Conservation (phyloP, 2,888 invertebrate species). For the Eubasilissa splendida region DNA sequence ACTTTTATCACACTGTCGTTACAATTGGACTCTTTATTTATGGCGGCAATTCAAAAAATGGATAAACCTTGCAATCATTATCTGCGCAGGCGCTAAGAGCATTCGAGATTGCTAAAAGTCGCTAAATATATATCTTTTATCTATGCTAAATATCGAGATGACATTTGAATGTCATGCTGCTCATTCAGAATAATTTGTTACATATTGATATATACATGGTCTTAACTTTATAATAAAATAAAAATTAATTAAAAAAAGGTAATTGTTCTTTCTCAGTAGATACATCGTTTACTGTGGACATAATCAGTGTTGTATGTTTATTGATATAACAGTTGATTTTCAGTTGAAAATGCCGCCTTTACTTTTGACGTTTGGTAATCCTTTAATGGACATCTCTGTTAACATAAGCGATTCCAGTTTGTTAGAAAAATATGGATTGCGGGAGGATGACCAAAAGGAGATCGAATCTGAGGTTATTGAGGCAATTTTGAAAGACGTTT, state of each 20-base stretch:
- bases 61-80: not conserved
- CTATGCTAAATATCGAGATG: not conserved
- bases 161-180: constrained; percentile 13
- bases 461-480: constrained; percentile 61
- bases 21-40: constrained; percentile 7
- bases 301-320: too few relatives aligned
- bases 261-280: too few relatives aligned
- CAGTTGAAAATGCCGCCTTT: constrained; percentile 22
- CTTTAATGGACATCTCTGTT: constrained; percentile 65
- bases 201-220: too few relatives aligned
- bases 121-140: too few relatives aligned
- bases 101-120: not conserved
- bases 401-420: constrained; percentile 61
- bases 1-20: not conserved
- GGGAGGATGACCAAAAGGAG: constrained; percentile 65
- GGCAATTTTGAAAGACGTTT: constrained; percentile 61
- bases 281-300: too few relatives aligned
- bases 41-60: constrained; percentile 13
- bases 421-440: constrained; percentile 64
- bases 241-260: too few relatives aligned
- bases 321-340: not conserved
- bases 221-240: too few relatives aligned
- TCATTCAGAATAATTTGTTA: not conserved
- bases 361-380: constrained; percentile 67
- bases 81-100: constrained; percentile 24